A percentile compares a stretch with the other conserved stretches of the same genome.
Conservation (phyloP, 2,888 invertebrate genomes). For the Morpho deidamia region DNA sequence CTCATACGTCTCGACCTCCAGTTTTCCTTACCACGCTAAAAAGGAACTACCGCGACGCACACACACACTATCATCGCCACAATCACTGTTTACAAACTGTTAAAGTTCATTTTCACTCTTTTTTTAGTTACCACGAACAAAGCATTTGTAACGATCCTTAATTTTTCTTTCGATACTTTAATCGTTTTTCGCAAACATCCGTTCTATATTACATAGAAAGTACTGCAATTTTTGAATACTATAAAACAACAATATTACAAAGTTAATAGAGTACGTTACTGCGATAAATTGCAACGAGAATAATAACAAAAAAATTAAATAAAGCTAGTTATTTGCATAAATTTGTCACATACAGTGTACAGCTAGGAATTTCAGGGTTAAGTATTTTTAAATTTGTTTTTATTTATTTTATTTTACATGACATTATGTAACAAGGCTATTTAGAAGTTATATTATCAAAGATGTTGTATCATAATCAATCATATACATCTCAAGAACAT, state of each 20-base stretch:
- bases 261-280: background rate
- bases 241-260: background rate
- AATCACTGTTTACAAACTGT: conserved; percentile 12
- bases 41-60: conserved; percentile 17
- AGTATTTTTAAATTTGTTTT: too few relatives aligned
- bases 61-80: conserved; percentile 17
- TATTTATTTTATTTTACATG: too few relatives aligned
- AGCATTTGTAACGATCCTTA: conserved; percentile 9
- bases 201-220: conserved; percentile 3
- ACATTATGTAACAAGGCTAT: background rate
- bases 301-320: too few relatives aligned
- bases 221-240: background rate
- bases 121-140: conserved; percentile 11
- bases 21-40: conserved; percentile 47
- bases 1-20: conserved; percentile 75
- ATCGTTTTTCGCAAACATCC: conserved; percentile 5
- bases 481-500: conserved; percentile 3
- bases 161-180: conserved; percentile 19
- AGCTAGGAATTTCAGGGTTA: too few relatives aligned
- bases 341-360: too few relatives aligned
- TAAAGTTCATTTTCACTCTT: conserved; percentile 13
- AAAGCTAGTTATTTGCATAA: too few relatives aligned
- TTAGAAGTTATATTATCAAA: background rate
- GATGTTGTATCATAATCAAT: background rate
- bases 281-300: too few relatives aligned